Percentiles rank a stretch among this genome's conserved stretches.
Evolutionary conservation across 2,888 invertebrate genomes (phyloP).

Genomic region (Drosophila falleni): DNA sequence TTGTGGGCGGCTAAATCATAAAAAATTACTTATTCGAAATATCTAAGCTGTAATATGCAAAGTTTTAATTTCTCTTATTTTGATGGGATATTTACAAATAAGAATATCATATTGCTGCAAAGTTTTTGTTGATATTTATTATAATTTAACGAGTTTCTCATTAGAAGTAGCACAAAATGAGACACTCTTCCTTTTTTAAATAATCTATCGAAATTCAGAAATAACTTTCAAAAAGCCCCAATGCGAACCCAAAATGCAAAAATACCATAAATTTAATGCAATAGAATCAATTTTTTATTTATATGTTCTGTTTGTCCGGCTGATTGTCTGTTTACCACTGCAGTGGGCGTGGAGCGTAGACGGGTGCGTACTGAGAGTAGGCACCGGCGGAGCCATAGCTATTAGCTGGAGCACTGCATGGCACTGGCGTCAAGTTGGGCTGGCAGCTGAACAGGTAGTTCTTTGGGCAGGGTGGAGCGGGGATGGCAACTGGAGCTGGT

Average conservation of each 20-base stretch:
- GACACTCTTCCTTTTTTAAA: neutral
- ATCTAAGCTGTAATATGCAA: no score
- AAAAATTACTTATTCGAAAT: no score
- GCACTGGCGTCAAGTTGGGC: constrained; percentile 78
- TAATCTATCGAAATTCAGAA: neutral
- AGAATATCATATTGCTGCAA: no score
- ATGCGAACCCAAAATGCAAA: neutral
- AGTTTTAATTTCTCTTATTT: no score
- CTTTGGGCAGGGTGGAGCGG: constrained; percentile 78
- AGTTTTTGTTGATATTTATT: no score
- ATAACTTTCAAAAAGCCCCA: neutral
- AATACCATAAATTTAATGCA: neutral
- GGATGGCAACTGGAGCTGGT: constrained; percentile 66
- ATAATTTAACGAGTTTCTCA: no score
- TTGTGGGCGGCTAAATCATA: no score
- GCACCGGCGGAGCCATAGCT: constrained; percentile 79
- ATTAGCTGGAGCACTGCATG: constrained; percentile 72
- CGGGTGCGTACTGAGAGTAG: constrained; percentile 79
- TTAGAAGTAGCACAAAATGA: no score
- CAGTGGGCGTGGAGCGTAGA: constrained; percentile 63
- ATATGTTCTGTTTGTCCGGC: neutral
- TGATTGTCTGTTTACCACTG: constrained; percentile 37
- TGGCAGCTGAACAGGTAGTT: constrained; percentile 82
- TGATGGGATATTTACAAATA: no score
- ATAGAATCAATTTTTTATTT: constrained; percentile 24